Conservation (phyloP, 2,113 vertebrate species). For the Sinocyclocheilus anshuiensis region DNA sequence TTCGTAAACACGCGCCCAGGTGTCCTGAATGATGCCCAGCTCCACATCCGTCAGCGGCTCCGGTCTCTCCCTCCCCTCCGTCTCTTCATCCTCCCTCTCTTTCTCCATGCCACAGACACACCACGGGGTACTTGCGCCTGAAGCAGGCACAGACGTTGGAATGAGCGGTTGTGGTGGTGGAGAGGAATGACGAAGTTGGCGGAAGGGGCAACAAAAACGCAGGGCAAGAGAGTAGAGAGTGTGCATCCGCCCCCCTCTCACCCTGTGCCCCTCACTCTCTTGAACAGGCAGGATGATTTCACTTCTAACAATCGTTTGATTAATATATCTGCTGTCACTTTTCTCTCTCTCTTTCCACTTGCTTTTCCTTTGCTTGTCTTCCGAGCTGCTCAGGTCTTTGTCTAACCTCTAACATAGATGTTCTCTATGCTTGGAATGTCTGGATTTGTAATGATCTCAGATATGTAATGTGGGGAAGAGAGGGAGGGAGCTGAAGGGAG, state of each 20-base stretch:
- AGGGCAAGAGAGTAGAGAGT: constrained; percentile 37
- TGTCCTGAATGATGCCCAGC: constrained; percentile 88
- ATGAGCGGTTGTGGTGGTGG: constrained; percentile 62
- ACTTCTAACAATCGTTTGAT: constrained; percentile 13
- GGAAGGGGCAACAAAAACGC: constrained; percentile 71
- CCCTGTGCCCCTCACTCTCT: constrained; percentile 60
- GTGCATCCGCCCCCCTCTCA: constrained; percentile 61
- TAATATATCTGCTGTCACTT: constrained; percentile 25
- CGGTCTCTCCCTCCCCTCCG: constrained; percentile 85
- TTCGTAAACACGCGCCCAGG: constrained; percentile 89
- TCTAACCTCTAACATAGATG: constrained; percentile 57
- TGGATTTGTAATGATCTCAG: constrained; percentile 65
- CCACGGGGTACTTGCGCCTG: constrained; percentile 63
- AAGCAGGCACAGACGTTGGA: constrained; percentile 82
- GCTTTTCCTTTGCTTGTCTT: constrained; percentile 45
- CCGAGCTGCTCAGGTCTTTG: constrained; percentile 18
- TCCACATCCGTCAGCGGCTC: constrained; percentile 92
- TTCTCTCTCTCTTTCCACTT: background rate
- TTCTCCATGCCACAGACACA: constrained; percentile 44
- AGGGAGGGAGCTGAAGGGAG: constrained; percentile 36
- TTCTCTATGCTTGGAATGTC: constrained; percentile 60
- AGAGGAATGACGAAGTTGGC: constrained; percentile 61
- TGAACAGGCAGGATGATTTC: constrained; percentile 50
- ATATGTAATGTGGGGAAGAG: constrained; percentile 43
- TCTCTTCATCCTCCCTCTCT: constrained; percentile 66